A percentile compares a stretch with the other conserved stretches of the same genome.
phyloP scores from a whole-genome alignment of 2,113 vertebrate species.

The Oreochromis spilurus region DNA sequence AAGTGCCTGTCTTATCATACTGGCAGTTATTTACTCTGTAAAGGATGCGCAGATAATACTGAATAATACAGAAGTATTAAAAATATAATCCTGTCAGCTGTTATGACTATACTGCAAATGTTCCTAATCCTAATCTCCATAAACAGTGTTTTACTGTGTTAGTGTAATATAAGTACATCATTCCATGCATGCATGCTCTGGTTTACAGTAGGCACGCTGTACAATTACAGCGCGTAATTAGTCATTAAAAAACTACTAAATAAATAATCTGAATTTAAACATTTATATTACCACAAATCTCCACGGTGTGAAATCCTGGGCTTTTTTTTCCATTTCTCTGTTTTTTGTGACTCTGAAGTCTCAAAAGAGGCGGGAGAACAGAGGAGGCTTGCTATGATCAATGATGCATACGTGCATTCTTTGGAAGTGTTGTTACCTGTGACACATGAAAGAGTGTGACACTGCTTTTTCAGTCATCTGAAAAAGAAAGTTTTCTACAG shows the following conservation, averaged over 20 bases:
- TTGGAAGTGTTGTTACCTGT: background rate
- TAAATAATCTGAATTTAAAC: background rate
- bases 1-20: background rate
- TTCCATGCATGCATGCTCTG: background rate
- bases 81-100: background rate
- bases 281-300: background rate
- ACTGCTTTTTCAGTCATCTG: background rate
- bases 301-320: background rate
- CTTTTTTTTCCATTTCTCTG: background rate
- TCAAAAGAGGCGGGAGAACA: rapidly evolving
- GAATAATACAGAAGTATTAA: background rate
- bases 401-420: background rate
- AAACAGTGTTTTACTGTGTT: background rate
- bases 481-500: background rate
- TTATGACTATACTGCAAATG: background rate
- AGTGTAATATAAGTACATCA: background rate
- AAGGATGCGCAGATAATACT: background rate
- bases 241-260: background rate
- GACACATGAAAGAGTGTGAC: background rate
- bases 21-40: background rate
- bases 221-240: background rate
- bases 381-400: background rate
- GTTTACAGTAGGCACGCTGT: rapidly evolving
- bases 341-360: background rate
- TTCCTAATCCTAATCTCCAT: background rate